Evolutionary conservation across 2,113 vertebrate genomes (phyloP).

Genomic region (Tetrao urogallus): DNA sequence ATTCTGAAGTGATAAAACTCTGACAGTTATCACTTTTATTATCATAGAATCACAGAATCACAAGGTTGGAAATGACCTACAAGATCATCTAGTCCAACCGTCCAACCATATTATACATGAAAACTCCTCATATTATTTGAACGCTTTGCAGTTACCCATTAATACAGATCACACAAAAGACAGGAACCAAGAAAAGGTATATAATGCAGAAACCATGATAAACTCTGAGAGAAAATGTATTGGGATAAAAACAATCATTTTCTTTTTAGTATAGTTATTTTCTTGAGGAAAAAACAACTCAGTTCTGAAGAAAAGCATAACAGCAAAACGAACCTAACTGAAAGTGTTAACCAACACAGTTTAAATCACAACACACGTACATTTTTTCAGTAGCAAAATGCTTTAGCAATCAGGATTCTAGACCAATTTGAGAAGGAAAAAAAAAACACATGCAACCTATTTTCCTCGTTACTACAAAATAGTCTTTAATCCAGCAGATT

Average conservation of each 20-base stretch:
- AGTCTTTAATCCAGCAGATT: not conserved
- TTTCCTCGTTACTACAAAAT: not conserved
- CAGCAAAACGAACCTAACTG: not conserved
- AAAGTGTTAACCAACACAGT: not conserved
- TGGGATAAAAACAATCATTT: not conserved
- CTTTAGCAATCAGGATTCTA: not conserved
- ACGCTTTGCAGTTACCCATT: not conserved
- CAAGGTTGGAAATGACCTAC: too few species aligned
- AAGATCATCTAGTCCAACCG: too few species aligned
- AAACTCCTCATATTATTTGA: not conserved
- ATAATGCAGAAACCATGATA: not conserved
- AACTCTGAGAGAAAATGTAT: not conserved
- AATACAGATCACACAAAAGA: not conserved
- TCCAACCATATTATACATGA: not conserved
- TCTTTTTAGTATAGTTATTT: not conserved
- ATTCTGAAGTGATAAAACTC: not conserved
- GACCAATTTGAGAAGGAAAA: not conserved
- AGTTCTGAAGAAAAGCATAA: not conserved
- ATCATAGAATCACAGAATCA: too few species aligned
- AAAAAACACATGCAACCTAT: not conserved
- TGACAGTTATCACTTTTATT: not conserved
- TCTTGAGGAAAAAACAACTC: not conserved
- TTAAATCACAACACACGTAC: not conserved
- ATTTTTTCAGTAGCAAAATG: not conserved
- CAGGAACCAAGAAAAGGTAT: not conserved